Percentiles rank a stretch among this genome's conserved stretches.
phyloP scores from a whole-genome alignment of 2,113 vertebrate genomes.

The Hippocampus guttulatus region DNA sequence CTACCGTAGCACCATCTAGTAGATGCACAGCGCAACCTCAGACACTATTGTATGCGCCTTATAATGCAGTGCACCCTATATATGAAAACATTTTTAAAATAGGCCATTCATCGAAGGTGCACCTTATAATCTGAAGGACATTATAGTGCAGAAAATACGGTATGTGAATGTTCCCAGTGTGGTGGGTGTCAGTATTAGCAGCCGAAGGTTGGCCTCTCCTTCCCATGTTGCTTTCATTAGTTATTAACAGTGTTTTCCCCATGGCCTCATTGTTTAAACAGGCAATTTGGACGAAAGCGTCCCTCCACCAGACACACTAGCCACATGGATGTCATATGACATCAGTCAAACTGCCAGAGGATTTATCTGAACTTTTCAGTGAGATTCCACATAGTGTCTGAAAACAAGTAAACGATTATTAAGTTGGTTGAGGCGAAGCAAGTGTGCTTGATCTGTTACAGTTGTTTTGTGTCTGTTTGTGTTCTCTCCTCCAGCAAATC shows the following conservation, averaged over 20 bases:
- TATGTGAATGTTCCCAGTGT: conserved; percentile 18
- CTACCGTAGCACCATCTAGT: too few relatives aligned
- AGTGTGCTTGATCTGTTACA: not conserved
- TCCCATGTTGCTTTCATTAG: conserved; percentile 54
- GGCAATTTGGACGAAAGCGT: conserved; percentile 12
- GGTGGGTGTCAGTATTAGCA: conserved; percentile 32
- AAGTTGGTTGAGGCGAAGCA: not conserved
- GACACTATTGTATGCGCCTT: too few relatives aligned
- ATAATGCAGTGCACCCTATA: too few relatives aligned
- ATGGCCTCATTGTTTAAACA: conserved; percentile 42
- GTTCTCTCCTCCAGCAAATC: conserved; percentile 82
- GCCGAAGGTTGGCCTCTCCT: conserved; percentile 20
- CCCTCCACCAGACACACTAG: conserved; percentile 15
- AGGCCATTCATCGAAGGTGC: too few relatives aligned
- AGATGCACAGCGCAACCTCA: too few relatives aligned
- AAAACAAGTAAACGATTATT: conserved; percentile 1
- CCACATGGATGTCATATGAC: conserved; percentile 31
- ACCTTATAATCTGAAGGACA: too few relatives aligned
- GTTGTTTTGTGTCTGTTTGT: conserved; percentile 14
- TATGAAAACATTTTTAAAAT: too few relatives aligned
- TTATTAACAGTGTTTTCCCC: conserved; percentile 36
- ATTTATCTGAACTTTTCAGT: conserved; percentile 7
- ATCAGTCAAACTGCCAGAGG: conserved; percentile 4
- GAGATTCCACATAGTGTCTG: not conserved
- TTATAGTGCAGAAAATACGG: not conserved